Conservation (phyloP, 37 sponge, comb jelly and placozoan species). For the Chondrilla cf. caribensis region DNA sequence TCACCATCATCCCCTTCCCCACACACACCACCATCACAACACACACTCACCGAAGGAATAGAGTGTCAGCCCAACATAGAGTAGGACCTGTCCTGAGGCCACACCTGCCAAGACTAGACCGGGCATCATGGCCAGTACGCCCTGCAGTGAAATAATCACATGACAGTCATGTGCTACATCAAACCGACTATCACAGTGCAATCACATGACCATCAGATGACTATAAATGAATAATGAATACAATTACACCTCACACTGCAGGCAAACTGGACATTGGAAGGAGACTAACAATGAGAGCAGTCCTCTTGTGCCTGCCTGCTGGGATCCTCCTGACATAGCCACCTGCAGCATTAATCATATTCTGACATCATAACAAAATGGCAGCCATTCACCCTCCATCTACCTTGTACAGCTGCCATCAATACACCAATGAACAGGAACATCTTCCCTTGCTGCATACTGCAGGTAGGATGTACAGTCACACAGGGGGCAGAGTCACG, state of each 20-base stretch:
- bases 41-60: constrained; percentile 81
- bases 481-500: background rate
- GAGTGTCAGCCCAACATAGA: constrained; percentile 67
- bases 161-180: background rate
- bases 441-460: constrained; percentile 89
- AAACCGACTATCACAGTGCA: no score
- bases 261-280: no score
- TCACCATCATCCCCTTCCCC: no score
- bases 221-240: no score
- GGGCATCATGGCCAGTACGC: constrained; percentile 66
- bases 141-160: constrained; percentile 32
- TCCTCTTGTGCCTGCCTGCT: constrained; percentile 63
- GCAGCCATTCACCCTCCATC: background rate
- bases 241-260: no score
- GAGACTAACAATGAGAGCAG: constrained; percentile 52
- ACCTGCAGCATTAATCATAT: constrained; percentile 41
- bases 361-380: background rate
- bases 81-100: constrained; percentile 43
- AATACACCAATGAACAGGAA: constrained; percentile 83
- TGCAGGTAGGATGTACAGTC: background rate
- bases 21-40: no score
- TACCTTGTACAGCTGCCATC: constrained; percentile 87
- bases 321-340: constrained; percentile 64
- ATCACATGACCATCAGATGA: no score
- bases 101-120: constrained; percentile 70